Base-by-base conservation (phyloP, 1,140 invertebrate genomes). In the Amyelois transitella region DNA sequence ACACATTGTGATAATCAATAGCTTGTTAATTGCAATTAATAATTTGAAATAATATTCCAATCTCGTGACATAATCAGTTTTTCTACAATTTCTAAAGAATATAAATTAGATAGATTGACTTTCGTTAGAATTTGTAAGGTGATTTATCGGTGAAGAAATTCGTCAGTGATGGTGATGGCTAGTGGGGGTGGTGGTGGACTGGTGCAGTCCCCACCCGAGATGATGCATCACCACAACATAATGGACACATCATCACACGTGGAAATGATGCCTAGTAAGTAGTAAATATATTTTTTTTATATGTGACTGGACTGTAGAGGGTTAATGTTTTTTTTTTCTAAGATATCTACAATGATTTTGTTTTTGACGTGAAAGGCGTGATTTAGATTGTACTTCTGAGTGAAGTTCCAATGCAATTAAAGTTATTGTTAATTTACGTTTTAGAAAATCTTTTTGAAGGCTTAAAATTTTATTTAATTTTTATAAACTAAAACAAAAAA, bases 151-250 rank as follows among this genome's bases (percentile, higher is more conserved):
- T 64, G 59, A 53, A 44, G 59, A 55, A 17, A 47, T 53, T 52
- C 58, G 50, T 57, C 70, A 78, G 80, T 75, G 75, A 87, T 87
- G 81, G 84, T 87, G 70, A 87, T 87, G 84, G 84, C 84, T 69
- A 85, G 81, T 64, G 84, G 81, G 2, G 76, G 76, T 48, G 84
- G 81, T 81, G 83, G 83, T 64, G 84, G 81, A 69, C 82, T 87
- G 72, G 79, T 87, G 58, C 84, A 87, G 79, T 87, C 84, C 81
- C 84, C 84, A 81, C 84, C 84, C 38, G 84, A 87, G 52, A 87
- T 87, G 84, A 69, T 87, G 66, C 84, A 87, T 72, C 83, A 86
- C 55, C 84, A 87, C 62, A 82, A 77, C 62, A 83, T 87, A 51
- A 87, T 87, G 84, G 84, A 87, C 54, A 87, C 84, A 6, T 87